Conservation (phyloP, 2,797 vertebrate species). For the Botia almorhae region DNA sequence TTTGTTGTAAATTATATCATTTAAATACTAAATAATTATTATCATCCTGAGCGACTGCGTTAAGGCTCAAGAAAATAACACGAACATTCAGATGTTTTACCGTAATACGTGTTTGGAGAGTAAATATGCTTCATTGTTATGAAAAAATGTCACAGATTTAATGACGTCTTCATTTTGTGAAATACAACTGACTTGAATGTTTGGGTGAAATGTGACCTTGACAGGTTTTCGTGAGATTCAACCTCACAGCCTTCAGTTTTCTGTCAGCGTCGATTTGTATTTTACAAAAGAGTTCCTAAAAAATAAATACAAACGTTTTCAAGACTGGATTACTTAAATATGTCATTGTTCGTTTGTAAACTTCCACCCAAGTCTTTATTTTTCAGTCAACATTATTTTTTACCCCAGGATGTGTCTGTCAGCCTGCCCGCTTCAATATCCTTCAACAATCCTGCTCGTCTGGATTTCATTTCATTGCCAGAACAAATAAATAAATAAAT, state of each 20-base stretch:
- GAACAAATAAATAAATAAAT: slow-evolving; percentile 81
- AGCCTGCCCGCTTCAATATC: slow-evolving; percentile 20
- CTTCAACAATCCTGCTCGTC: slow-evolving; percentile 58
- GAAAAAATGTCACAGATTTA: background rate
- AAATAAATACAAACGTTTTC: slow-evolving; percentile 80
- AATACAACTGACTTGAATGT: background rate
- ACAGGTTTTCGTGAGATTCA: slow-evolving; percentile 1
- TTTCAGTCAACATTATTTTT: background rate
- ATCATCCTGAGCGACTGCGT: background rate
- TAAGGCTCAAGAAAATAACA: no score
- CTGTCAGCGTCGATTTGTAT: slow-evolving; percentile 53
- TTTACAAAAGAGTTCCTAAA: slow-evolving; percentile 76
- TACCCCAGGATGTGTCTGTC: slow-evolving; percentile 22
- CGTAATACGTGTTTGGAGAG: no score
- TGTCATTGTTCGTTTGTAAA: slow-evolving; percentile 58
- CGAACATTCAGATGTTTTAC: no score
- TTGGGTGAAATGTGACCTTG: background rate
- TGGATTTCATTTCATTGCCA: slow-evolving; percentile 52
- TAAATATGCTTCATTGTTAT: background rate
- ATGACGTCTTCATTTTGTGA: background rate
- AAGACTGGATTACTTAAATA: slow-evolving; percentile 58
- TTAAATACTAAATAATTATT: background rate
- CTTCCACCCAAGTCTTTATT: slow-evolving; percentile 17
- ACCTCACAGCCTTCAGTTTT: slow-evolving; percentile 22
- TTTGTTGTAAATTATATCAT: no score